Evolutionary conservation across 2,797 vertebrate species (phyloP), one percentile per base, ranked within the genome.

Genomic region (Sebastes diaconus): DNA sequence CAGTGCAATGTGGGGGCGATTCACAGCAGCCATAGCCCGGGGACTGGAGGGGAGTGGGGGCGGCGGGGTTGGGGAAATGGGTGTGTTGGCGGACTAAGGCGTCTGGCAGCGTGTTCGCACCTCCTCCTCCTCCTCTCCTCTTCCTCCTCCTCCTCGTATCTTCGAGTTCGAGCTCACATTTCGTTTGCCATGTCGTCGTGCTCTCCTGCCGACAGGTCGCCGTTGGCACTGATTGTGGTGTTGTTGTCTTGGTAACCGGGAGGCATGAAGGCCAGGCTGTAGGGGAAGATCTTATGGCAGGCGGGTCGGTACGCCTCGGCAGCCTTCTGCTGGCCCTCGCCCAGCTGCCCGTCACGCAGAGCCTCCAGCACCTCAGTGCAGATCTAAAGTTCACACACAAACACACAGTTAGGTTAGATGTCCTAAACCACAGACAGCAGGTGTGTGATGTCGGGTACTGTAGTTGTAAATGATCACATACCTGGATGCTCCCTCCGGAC

Each of bases 191-290:
- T 95, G 93, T 99, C 97, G 89, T 99, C 97, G 30, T 97, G 96
- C 95, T 99, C 97, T 80, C 94, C 94, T 12, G 97, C 96, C 76
- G 97, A 97, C 93, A 97, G 95, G 95, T 99, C 97, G 88, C 98
- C 98, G 29, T 99, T 99, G 90, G 98, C 95, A 92, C 96, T 97
- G 94, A 97, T 97, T 90, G 96, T 94, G 92, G 96, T 96, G 93
- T 95, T 94, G 94, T 98, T 97, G 94, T 98, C 97, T 92, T 99
- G 97, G 93, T 97, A 97, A 83, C 97, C 97, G 54, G 97, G 97
- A 55, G 97, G 97, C 97, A 98, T 97, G 94, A 99, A 98, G 92
- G 97, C 96, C 95, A 98, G 94, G 93, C 97, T 95, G 77, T 97
- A 97, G 82, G 97, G 97, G 93, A 94, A 99, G 93, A 98, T 92